Evolutionary conservation across 2,113 vertebrate species (phyloP).

Genomic region (Albula glossodonta): DNA sequence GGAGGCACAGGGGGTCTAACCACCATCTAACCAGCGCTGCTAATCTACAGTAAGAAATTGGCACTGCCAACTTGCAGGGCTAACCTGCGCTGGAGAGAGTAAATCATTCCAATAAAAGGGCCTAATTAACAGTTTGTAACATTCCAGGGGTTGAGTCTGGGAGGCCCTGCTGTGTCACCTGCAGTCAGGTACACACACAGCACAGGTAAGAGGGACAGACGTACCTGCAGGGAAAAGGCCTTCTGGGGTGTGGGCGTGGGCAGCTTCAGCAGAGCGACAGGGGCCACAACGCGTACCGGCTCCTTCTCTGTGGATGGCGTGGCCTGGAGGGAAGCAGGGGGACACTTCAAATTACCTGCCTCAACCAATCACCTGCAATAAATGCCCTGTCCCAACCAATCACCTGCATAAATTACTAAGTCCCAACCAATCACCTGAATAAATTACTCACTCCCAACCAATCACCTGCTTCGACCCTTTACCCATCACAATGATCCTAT

Average conservation of each 20-base stretch:
- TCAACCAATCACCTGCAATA: too few species aligned
- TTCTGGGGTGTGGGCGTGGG: slow-evolving; percentile 84
- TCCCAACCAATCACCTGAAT: neutral
- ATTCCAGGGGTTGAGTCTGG: too few species aligned
- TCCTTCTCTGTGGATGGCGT: slow-evolving; percentile 79
- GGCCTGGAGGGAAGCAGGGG: slow-evolving; percentile 51
- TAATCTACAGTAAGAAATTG: too few species aligned
- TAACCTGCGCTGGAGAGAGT: too few species aligned
- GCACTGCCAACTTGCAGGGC: too few species aligned
- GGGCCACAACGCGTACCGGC: slow-evolving; percentile 69
- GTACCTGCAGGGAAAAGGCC: slow-evolving; percentile 84
- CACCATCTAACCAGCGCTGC: too few species aligned
- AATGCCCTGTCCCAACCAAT: too few species aligned
- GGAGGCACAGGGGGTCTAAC: neutral
- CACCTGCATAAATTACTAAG: neutral
- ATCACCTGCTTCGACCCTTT: neutral
- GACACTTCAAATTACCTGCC: too few species aligned
- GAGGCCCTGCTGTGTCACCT: too few species aligned
- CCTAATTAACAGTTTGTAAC: too few species aligned
- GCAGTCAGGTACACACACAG: too few species aligned
- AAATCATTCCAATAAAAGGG: too few species aligned
- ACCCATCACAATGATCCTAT: neutral
- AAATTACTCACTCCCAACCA: neutral
- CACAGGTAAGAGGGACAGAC: neutral
- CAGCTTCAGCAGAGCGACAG: slow-evolving; percentile 77